These are phyloP conservation scores for Lampropteryx suffumata DNA, from an alignment of 2,888 invertebrate genomes.

Conservation along the genomic window DNA sequence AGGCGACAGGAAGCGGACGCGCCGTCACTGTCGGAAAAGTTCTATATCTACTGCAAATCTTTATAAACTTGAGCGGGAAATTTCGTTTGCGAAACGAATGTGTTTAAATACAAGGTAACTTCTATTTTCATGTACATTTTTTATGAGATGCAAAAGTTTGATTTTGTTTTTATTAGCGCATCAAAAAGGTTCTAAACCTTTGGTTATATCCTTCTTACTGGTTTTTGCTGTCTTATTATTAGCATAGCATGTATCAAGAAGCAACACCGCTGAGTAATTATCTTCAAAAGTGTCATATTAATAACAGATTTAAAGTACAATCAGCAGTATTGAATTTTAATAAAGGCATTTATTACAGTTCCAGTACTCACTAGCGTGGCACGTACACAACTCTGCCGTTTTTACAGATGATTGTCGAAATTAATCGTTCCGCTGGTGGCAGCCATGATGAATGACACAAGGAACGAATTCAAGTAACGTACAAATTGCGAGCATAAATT, in stretches of 20 bases:
- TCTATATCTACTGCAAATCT: constrained; percentile 64
- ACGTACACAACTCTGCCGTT: constrained; percentile 47
- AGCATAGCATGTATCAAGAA: too few species aligned
- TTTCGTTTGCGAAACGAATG: constrained; percentile 34
- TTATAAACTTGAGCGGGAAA: constrained; percentile 62
- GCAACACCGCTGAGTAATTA: too few species aligned
- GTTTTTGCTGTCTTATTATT: too few species aligned
- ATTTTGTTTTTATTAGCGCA: too few species aligned
- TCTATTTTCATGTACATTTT: too few species aligned
- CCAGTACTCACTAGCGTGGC: constrained; percentile 21
- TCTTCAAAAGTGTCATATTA: too few species aligned
- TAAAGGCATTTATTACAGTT: constrained; percentile 16
- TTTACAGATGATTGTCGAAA: constrained; percentile 70
- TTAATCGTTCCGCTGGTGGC: constrained; percentile 60
- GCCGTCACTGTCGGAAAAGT: constrained; percentile 60
- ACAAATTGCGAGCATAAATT: constrained; percentile 81
- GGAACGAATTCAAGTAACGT: constrained; percentile 77
- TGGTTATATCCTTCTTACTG: too few species aligned
- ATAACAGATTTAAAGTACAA: not conserved
- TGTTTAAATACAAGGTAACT: not conserved
- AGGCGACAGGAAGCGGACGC: constrained; percentile 66
- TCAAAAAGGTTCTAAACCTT: too few species aligned
- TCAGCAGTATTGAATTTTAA: constrained; percentile 9
- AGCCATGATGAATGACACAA: constrained; percentile 76
- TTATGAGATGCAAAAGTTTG: too few species aligned